phyloP scores from a whole-genome alignment of 2,113 vertebrate species.

The Aptenodytes patagonicus region DNA sequence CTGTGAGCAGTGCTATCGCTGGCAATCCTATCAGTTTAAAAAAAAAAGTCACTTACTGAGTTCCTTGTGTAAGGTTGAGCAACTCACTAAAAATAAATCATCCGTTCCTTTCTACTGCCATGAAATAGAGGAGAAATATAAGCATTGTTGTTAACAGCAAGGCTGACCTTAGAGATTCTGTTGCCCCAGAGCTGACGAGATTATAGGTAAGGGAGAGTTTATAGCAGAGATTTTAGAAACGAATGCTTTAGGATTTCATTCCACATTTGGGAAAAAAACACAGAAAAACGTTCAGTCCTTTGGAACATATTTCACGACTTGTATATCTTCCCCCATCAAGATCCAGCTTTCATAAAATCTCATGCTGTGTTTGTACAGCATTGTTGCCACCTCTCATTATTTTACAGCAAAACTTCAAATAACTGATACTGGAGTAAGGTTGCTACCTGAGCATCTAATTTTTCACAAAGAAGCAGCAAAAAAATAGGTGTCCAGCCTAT shows the following conservation, averaged over 20 bases:
- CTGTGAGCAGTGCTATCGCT: background rate
- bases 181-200: conserved; percentile 17
- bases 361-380: background rate
- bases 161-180: conserved; percentile 39
- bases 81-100: conserved; percentile 55
- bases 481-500: background rate
- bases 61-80: conserved; percentile 18
- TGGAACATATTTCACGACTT: background rate
- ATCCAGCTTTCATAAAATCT: background rate
- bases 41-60: background rate
- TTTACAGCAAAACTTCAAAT: background rate
- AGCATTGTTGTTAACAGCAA: background rate
- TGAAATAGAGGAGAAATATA: conserved; percentile 27
- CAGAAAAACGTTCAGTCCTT: background rate
- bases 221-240: conserved; percentile 51
- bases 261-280: background rate
- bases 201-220: conserved; percentile 22
- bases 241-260: conserved; percentile 30
- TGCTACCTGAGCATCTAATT: background rate
- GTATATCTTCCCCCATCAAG: background rate
- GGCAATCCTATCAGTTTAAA: background rate
- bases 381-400: background rate
- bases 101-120: background rate
- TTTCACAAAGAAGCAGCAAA: background rate
- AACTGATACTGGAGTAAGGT: background rate